These are phyloP conservation scores for Spinus pinus DNA, from an alignment of 2,797 vertebrate species.

Conservation along the genomic window DNA sequence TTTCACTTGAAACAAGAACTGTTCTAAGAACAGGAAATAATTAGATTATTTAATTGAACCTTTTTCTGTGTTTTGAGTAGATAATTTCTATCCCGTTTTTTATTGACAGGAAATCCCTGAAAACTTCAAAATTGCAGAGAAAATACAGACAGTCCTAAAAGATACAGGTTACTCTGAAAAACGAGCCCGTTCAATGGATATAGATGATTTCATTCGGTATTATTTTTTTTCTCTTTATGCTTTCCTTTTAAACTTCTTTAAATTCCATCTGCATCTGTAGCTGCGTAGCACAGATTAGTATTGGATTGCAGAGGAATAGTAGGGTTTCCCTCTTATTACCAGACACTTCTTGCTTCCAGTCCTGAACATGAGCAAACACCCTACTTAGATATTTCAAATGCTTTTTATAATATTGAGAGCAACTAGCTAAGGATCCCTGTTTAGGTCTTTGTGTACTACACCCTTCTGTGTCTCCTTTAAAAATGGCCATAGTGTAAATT, in stretches of 20 bases:
- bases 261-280: not conserved
- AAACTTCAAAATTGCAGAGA: constrained; percentile 90
- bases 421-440: not conserved
- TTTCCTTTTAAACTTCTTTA: not conserved
- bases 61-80: not conserved
- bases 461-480: not conserved
- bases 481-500: not conserved
- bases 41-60: not conserved
- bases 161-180: constrained; percentile 87
- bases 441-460: not conserved
- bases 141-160: constrained; percentile 86
- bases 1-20: not conserved
- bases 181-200: constrained; percentile 93
- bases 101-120: constrained; percentile 84
- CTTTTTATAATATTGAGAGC: not conserved
- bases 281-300: not conserved
- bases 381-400: not conserved
- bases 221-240: not conserved
- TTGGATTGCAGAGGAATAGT: not conserved
- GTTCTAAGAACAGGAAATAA: not conserved
- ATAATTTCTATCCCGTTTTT: constrained; percentile 54
- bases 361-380: not conserved
- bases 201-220: constrained; percentile 97
- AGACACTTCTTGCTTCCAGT: not conserved
- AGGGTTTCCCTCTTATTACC: not conserved